Evolutionary conservation across 2,113 vertebrate genomes (phyloP).

Genomic region (Peromyscus polionotus): DNA sequence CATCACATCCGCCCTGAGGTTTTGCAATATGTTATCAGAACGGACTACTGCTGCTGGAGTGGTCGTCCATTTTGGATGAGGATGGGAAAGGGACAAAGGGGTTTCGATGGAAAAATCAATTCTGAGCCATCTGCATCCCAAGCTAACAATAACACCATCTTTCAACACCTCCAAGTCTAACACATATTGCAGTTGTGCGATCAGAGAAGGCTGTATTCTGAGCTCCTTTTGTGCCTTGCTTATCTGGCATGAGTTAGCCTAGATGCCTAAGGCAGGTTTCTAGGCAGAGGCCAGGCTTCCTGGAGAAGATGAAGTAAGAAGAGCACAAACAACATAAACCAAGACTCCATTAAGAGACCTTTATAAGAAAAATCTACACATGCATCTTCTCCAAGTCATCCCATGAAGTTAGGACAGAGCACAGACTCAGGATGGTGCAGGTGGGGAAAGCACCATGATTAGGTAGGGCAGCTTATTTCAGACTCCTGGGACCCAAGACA

Average conservation of each 20-base stretch:
- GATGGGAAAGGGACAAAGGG: neutral
- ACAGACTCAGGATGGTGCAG: too few species aligned
- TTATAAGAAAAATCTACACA: accelerated
- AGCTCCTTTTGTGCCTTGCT: neutral
- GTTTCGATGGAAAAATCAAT: neutral
- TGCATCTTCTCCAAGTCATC: neutral
- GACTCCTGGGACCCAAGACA: neutral
- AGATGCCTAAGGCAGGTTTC: neutral
- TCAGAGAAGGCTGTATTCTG: neutral
- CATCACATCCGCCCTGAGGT: neutral
- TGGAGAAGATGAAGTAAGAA: neutral
- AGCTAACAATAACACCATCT: neutral
- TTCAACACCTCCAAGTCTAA: neutral
- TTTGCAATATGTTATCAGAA: neutral
- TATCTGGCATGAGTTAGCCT: neutral
- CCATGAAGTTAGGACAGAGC: neutral
- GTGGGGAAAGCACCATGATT: too few species aligned
- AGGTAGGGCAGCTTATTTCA: neutral
- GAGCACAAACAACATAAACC: neutral
- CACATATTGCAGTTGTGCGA: accelerated
- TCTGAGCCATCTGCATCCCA: neutral
- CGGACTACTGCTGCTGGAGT: neutral
- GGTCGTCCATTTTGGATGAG: neutral
- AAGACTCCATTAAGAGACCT: neutral
- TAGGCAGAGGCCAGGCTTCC: neutral